Base-by-base conservation (phyloP, 2,888 invertebrate genomes). In the Leucophora obtusa region DNA sequence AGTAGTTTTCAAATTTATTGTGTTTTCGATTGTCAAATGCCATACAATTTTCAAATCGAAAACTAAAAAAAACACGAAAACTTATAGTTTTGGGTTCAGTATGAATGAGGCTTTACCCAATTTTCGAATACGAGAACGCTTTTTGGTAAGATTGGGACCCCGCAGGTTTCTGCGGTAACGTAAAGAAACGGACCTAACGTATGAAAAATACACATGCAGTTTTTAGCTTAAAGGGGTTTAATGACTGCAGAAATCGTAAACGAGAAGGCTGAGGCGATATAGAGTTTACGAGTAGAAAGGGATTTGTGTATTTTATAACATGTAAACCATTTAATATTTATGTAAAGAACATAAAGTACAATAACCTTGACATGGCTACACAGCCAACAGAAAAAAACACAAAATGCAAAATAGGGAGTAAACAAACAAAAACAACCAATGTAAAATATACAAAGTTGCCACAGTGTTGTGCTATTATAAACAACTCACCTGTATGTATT, bases 281-380 rank as follows among this genome's bases (percentile, higher is more conserved):
- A n/a, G 43, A 47, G 43, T n/a, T 2, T 43, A 14, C 2, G 9
- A 43, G 43, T 2, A 43, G 5, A 43, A 43, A 43, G 43, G 14
- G 43, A 43, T 43, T 43, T 43, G 43, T 15, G 47, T 15, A 5
- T 53, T 8, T 28, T 7, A 21, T 24, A 63, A 56, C 28, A 15
- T 47, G 56, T 58, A 58, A 28, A 56, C 33, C 21, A 43, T 43
- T 8, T 14, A 43, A 21, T 18, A 38, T 38, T 1, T 21, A 17
- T 58, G n/a, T 18, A 11, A 60, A 77, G 7, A 60, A 43, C 47
- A 65, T 60, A 81, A 73, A 81, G 81, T 81, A 81, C 81, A 81
- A 77, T 77, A 81, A 81, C 81, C 81, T 81, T 81, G 81, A 81
- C 81, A 81, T 81, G 77, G 65, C 77, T 77, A 73, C 69, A 53